A percentile compares a stretch with the other conserved stretches of the same genome.
Evolutionary conservation across 2,113 vertebrate species (phyloP).

Genomic region (Mormoops blainvillei): DNA sequence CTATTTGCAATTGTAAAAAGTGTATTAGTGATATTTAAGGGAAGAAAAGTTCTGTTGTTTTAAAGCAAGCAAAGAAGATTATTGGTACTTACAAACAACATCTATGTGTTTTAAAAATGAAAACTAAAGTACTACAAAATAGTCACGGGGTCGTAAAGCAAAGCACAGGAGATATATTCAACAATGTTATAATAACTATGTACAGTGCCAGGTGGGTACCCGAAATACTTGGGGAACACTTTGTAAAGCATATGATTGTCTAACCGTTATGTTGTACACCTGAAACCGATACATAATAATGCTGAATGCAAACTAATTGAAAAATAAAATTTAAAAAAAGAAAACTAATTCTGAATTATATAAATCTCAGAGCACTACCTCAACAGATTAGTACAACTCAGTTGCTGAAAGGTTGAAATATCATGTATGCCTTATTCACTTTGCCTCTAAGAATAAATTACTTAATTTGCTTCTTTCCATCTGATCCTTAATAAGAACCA

Average conservation of each 20-base stretch:
- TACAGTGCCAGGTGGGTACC: background rate
- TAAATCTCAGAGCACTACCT: background rate
- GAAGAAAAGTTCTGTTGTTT: slow-evolving; percentile 6
- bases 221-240: background rate
- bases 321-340: background rate
- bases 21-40: background rate
- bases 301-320: background rate
- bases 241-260: background rate
- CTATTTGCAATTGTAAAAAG: background rate
- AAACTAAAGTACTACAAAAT: background rate
- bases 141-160: background rate
- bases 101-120: slow-evolving; percentile 28
- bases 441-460: background rate
- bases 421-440: background rate
- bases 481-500: background rate
- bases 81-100: background rate
- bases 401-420: slow-evolving; percentile 3
- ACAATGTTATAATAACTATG: background rate
- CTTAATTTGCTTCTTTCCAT: background rate
- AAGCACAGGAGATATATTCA: background rate
- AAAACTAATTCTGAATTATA: slow-evolving; percentile 11
- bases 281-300: background rate
- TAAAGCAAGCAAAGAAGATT: slow-evolving; percentile 6
- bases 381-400: background rate
- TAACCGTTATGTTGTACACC: background rate